Base-by-base conservation (phyloP, 2,888 invertebrate genomes). In the Melinaea marsaeus region DNA sequence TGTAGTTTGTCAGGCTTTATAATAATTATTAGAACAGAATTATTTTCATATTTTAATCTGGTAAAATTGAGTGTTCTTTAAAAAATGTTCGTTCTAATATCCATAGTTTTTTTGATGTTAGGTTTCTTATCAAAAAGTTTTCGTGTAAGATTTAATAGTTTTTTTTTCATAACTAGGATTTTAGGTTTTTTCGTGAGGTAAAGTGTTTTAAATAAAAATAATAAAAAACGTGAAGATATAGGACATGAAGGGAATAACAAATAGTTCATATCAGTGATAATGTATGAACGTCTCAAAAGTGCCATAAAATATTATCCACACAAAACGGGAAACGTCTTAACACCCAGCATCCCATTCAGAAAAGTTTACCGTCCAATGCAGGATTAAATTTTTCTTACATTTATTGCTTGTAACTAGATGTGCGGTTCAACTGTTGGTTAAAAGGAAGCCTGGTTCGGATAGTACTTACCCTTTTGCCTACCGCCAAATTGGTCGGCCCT, bases 401-500 rank as follows among this genome's bases (percentile, higher is more conserved):
- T 42, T 42, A 7, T 42, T 22, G 22, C 42, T 9, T 32, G 51
- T 51, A 32, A 51, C 7, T 7, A 32, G 51, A 7, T 32, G 22
- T 22, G 11, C 32, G 32, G 32, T 51, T 51, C 51, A 51, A 51
- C 51, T 51, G 51, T 32, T 51, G 51, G 32, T 32, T 42, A 51
- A 61, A 35, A n/a, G 13, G 11, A 7, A 54, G 37, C 13, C 42
- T 33, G 46, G 51, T 33, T 9, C 13, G 55, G 47, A 32, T 7
- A 13, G 7, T 46, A 93, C 95, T 94, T 94, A 97, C 97, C 92
- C 94, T 96, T 96, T 91, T 96, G 96, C 86, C 97, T 96, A 90
- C 94, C 95, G 84, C 94, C 94, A 92, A 96, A 97, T 90, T 96
- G 96, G 76, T 95, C 94, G 90, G 94, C 93, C 91, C 94, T 96